Percentiles rank a stretch among this genome's conserved stretches.
phyloP scores from a whole-genome alignment of 2,888 invertebrate genomes.

The Scaptomyza caliginosa region DNA sequence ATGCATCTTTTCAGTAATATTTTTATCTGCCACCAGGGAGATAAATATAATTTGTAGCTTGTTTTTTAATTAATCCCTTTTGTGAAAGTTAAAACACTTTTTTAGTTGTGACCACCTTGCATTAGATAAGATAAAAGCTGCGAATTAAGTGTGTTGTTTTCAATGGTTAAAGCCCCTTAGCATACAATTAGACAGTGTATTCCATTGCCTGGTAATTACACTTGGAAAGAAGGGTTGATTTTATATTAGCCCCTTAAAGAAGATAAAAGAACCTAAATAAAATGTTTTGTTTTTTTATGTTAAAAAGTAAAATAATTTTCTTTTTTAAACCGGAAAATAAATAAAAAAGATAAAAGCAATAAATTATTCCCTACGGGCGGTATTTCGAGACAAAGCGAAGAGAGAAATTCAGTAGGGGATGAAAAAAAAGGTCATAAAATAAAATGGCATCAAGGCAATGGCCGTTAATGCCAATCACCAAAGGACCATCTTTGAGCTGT shows the following conservation, averaged over 20 bases:
- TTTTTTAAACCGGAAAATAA: too few species aligned
- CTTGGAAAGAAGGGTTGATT: background rate
- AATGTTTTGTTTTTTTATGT: background rate
- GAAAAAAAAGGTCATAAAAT: background rate
- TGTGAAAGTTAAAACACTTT: background rate
- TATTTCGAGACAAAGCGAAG: background rate
- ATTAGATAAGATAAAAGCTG: background rate
- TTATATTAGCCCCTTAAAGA: background rate
- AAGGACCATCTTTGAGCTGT: too few species aligned
- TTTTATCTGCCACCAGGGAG: background rate
- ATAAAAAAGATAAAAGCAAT: background rate
- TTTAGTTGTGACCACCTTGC: background rate
- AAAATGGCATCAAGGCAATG: background rate
- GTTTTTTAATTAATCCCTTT: background rate
- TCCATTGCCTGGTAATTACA: too few species aligned
- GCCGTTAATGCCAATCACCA: background rate
- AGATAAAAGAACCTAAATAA: background rate
- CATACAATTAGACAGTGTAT: background rate
- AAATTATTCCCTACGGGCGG: background rate
- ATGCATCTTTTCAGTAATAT: background rate
- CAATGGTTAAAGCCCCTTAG: background rate
- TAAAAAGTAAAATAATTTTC: background rate
- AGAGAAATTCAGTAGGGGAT: background rate
- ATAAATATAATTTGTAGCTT: background rate
- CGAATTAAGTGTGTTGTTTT: background rate